phyloP scores from a whole-genome alignment of 2,113 vertebrate species.

The Python bivittatus region DNA sequence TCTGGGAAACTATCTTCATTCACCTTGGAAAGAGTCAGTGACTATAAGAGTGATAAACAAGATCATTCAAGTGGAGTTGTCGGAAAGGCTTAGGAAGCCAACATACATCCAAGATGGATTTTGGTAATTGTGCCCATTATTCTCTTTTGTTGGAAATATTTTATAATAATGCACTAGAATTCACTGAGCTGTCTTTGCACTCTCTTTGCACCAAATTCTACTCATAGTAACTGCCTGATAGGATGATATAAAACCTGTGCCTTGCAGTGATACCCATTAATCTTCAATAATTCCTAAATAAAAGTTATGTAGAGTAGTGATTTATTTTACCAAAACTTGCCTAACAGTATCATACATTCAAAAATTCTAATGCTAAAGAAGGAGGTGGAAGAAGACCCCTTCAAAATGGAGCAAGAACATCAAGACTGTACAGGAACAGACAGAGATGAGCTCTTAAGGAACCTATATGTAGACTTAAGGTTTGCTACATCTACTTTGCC shows the following conservation, averaged over 20 bases:
- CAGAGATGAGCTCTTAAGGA: background rate
- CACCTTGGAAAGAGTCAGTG: background rate
- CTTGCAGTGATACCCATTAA: background rate
- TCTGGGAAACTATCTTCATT: constrained; percentile 6
- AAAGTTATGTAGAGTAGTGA: background rate
- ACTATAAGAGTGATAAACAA: background rate
- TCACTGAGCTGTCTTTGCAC: background rate
- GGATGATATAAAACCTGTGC: background rate
- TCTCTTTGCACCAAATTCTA: background rate
- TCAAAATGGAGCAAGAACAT: background rate
- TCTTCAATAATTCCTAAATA: background rate
- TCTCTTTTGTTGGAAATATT: background rate
- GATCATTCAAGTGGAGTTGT: background rate
- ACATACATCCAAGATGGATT: background rate
- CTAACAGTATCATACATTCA: background rate
- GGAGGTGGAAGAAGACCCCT: background rate
- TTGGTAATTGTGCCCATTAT: background rate
- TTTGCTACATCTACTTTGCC: background rate
- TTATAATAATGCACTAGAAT: background rate
- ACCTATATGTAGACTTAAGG: background rate
- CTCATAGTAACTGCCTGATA: background rate
- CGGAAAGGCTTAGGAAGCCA: background rate
- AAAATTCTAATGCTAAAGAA: background rate
- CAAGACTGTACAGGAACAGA: background rate
- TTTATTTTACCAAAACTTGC: background rate